Evolutionary conservation across 2,113 vertebrate species (phyloP).

Genomic region (Bubalus kerabau): DNA sequence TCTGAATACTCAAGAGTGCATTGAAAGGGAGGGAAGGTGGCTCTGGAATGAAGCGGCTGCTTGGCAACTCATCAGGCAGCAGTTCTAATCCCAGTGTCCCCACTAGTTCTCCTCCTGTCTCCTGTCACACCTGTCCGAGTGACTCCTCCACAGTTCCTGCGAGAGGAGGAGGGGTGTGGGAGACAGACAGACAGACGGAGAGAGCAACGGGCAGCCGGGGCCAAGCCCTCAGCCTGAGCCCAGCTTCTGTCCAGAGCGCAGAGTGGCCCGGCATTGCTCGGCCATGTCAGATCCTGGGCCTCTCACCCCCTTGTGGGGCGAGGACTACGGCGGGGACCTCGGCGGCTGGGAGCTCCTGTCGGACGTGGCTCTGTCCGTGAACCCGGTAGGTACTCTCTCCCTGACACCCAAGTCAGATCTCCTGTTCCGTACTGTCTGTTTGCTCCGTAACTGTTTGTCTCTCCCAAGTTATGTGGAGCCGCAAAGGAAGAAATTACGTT

Average conservation of each 20-base stretch:
- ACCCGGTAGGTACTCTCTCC: conserved; percentile 34
- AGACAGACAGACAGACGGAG: background rate
- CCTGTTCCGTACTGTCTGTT: background rate
- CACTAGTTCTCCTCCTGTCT: background rate
- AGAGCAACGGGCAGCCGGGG: background rate
- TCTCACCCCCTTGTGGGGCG: conserved; percentile 20
- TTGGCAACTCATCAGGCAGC: background rate
- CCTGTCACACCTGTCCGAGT: conserved; percentile 30
- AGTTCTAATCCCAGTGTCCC: conserved; percentile 37
- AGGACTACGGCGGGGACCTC: background rate
- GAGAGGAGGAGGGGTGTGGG: background rate
- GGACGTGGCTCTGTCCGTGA: background rate
- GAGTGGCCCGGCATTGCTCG: background rate
- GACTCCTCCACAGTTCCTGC: background rate
- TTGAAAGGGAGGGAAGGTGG: conserved; percentile 40
- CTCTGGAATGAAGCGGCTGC: background rate
- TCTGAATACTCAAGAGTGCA: conserved; percentile 45
- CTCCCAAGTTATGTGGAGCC: background rate
- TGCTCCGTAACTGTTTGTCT: background rate
- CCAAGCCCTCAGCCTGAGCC: background rate
- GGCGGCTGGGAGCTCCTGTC: conserved; percentile 24
- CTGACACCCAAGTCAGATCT: background rate
- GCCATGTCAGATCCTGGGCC: conserved; percentile 27
- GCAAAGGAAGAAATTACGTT: background rate
- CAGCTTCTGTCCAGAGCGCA: background rate